phyloP scores from a whole-genome alignment of 2,797 vertebrate genomes.

The Microchirus variegatus region DNA sequence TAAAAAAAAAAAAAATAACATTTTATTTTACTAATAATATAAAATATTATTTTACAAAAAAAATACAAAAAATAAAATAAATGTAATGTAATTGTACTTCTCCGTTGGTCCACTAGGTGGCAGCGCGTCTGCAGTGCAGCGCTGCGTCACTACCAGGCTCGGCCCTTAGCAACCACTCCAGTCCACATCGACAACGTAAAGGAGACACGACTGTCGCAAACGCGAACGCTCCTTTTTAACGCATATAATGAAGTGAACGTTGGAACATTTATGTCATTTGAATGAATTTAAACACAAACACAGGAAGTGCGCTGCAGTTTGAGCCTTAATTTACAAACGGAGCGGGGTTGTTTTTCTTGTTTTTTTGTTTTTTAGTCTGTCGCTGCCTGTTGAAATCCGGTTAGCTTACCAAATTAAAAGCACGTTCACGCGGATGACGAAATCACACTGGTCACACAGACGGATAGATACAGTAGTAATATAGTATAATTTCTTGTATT shows the following conservation, averaged over 20 bases:
- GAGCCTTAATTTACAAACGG: not conserved
- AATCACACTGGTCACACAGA: no score
- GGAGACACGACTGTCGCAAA: constrained; percentile 72
- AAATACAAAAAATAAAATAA: no score
- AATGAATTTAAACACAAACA: not conserved
- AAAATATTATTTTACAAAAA: no score
- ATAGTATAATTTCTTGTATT: no score
- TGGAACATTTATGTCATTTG: fast-evolving
- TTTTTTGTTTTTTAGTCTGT: not conserved
- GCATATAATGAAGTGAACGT: not conserved
- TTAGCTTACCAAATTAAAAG: constrained; percentile 40
- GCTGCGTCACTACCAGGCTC: constrained; percentile 11
- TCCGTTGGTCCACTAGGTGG: constrained; percentile 33
- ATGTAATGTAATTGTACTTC: not conserved
- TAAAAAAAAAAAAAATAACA: no score
- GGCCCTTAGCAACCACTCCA: constrained; percentile 58
- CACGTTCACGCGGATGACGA: fast-evolving
- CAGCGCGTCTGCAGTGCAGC: not conserved
- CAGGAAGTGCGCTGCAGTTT: fast-evolving
- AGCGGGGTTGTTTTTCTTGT: no score
- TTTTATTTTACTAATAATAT: no score
- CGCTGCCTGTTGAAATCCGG: constrained; percentile 17
- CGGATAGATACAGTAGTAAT: no score
- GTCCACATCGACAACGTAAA: constrained; percentile 85
- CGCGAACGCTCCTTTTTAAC: not conserved